Evolutionary conservation across 1,140 invertebrate species (phyloP).

Genomic region (Portunus trituberculatus): DNA sequence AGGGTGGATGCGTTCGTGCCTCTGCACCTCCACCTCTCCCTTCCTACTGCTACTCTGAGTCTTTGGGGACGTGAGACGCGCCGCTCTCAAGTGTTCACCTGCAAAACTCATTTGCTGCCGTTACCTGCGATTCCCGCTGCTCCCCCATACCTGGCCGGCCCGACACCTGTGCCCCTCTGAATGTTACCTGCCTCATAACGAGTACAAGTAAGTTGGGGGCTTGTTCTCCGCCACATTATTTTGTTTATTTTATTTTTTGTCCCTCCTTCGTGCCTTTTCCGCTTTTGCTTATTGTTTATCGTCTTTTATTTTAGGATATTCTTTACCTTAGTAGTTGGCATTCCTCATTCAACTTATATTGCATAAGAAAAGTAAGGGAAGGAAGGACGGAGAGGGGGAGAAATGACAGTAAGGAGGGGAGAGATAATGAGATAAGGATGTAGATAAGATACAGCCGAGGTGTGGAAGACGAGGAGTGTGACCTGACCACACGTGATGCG

Average conservation of each 20-base stretch:
- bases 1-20: neutral
- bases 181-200: conserved; percentile 20
- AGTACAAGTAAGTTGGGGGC: neutral
- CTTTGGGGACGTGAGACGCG: neutral
- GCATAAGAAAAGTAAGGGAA: neutral
- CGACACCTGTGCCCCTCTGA: neutral
- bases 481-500: neutral
- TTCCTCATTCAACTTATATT: neutral
- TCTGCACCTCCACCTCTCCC: neutral
- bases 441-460: neutral
- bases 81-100: neutral
- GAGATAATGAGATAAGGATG: neutral
- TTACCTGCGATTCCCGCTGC: neutral
- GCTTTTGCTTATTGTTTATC: neutral
- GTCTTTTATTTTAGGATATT: neutral
- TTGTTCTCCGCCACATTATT: neutral
- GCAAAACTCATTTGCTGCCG: neutral
- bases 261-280: neutral
- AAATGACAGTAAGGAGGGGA: neutral
- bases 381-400: too few relatives aligned
- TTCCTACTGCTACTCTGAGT: neutral
- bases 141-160: neutral
- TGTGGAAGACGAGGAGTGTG: neutral
- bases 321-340: neutral
- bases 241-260: too few relatives aligned